phyloP scores from a whole-genome alignment of 1,140 invertebrate genomes.

The Anastrepha obliqua region DNA sequence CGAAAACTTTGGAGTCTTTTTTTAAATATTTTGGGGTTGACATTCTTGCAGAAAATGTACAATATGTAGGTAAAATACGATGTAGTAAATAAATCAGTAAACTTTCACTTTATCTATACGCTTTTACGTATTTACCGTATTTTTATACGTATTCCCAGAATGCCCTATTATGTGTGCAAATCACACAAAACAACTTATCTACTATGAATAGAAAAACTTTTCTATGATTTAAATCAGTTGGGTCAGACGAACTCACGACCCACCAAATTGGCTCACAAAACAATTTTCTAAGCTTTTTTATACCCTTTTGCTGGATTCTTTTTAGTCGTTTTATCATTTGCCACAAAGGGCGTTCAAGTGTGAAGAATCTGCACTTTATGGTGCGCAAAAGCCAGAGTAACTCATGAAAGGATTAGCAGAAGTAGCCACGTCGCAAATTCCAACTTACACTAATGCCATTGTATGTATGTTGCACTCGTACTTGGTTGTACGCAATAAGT shows the following conservation, averaged over 20 bases:
- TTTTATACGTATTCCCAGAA: background rate
- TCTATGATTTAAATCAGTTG: conserved; percentile 19
- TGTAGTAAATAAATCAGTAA: too few species aligned
- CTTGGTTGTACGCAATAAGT: background rate
- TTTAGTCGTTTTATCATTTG: background rate
- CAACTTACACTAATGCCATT: background rate
- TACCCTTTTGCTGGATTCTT: background rate
- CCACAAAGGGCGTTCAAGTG: conserved; percentile 37
- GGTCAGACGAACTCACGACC: conserved; percentile 18
- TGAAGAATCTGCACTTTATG: conserved; percentile 31
- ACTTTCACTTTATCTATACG: background rate
- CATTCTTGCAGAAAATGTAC: too few species aligned
- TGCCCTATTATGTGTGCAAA: background rate
- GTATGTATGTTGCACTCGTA: background rate
- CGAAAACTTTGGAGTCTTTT: too few species aligned
- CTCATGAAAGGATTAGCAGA: background rate
- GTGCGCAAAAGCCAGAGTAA: conserved; percentile 4
- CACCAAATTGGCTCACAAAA: conserved; percentile 36
- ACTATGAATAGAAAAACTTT: conserved; percentile 5
- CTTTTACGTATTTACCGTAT: background rate
- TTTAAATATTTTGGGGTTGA: too few species aligned
- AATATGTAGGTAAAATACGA: too few species aligned
- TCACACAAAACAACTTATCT: background rate
- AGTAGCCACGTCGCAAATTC: background rate
- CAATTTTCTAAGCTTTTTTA: background rate